Evolutionary conservation across 2,888 invertebrate genomes (phyloP).

Genomic region (Diadromus collaris): DNA sequence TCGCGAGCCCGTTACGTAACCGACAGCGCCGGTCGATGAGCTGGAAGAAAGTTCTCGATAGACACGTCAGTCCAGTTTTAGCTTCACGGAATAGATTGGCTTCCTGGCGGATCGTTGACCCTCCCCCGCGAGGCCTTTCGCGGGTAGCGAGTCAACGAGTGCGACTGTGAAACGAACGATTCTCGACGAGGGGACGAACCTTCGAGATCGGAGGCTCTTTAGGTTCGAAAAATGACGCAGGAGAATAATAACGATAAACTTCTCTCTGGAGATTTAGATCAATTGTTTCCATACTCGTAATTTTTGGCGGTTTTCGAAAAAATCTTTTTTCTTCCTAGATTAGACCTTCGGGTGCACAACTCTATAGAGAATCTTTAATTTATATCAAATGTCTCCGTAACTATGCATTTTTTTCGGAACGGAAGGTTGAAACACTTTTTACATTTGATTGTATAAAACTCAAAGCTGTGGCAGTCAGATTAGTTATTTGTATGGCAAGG

Average conservation of each 20-base stretch:
- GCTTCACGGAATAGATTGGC: constrained; percentile 61
- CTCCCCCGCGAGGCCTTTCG: constrained; percentile 52
- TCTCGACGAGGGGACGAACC: constrained; percentile 20
- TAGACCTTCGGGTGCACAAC: too few relatives aligned
- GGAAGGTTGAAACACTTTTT: too few relatives aligned
- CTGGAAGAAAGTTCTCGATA: constrained; percentile 57
- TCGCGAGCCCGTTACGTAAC: constrained; percentile 52
- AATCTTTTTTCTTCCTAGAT: not conserved
- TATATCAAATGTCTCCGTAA: too few relatives aligned
- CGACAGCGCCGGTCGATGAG: constrained; percentile 58
- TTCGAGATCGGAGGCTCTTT: constrained; percentile 47
- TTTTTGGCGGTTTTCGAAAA: not conserved
- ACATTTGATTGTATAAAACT: too few relatives aligned
- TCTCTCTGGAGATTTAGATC: not conserved
- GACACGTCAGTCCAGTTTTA: constrained; percentile 61
- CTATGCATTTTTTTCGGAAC: too few relatives aligned
- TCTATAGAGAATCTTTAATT: too few relatives aligned
- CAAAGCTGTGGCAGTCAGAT: too few relatives aligned
- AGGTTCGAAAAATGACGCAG: not conserved
- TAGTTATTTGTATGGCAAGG: too few relatives aligned
- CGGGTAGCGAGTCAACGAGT: constrained; percentile 48
- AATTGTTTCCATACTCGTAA: not conserved
- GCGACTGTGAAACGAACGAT: not conserved
- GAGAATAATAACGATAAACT: not conserved
- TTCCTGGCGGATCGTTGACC: constrained; percentile 64